phyloP scores from a whole-genome alignment of 2,888 invertebrate genomes.

The Anodontia alba region DNA sequence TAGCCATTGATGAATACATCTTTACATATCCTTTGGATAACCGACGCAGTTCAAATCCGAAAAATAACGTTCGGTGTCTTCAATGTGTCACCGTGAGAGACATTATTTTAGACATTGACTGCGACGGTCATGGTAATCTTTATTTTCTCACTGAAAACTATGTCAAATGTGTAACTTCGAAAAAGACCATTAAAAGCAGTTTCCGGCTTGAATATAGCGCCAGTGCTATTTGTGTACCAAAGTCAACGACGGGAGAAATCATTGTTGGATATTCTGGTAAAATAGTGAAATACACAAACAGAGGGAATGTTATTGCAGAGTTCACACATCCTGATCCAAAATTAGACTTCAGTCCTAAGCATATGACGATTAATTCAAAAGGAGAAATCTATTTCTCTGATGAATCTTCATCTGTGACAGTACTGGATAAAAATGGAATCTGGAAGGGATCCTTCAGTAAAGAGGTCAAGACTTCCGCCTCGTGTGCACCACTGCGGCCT shows the following conservation, averaged over 20 bases:
- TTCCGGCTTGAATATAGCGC: constrained; percentile 30
- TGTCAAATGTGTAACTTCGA: constrained; percentile 25
- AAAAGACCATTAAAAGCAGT: constrained; percentile 39
- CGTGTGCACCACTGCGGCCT: constrained; percentile 42
- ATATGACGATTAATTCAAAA: constrained; percentile 39
- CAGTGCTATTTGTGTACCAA: constrained; percentile 36
- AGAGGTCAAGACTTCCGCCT: constrained; percentile 39
- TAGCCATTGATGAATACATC: constrained; percentile 52
- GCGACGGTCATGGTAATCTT: constrained; percentile 32
- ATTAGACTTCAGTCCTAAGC: constrained; percentile 46
- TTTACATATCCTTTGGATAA: constrained; percentile 44
- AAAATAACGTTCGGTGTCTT: constrained; percentile 30
- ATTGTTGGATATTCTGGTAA: constrained; percentile 46
- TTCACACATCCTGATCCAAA: constrained; percentile 47
- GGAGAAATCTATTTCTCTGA: constrained; percentile 59
- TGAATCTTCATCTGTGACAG: constrained; percentile 45
- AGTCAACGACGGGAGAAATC: background rate
- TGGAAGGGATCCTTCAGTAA: constrained; percentile 48
- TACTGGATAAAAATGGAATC: constrained; percentile 52
- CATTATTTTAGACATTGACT: constrained; percentile 50
- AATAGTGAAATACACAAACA: constrained; percentile 33
- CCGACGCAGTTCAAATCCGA: constrained; percentile 34
- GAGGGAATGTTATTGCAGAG: constrained; percentile 31
- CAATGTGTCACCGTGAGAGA: constrained; percentile 40
- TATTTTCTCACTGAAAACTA: constrained; percentile 32